Evolutionary conservation across 2,797 vertebrate species (phyloP).

Genomic region (Enteromius treurensis): DNA sequence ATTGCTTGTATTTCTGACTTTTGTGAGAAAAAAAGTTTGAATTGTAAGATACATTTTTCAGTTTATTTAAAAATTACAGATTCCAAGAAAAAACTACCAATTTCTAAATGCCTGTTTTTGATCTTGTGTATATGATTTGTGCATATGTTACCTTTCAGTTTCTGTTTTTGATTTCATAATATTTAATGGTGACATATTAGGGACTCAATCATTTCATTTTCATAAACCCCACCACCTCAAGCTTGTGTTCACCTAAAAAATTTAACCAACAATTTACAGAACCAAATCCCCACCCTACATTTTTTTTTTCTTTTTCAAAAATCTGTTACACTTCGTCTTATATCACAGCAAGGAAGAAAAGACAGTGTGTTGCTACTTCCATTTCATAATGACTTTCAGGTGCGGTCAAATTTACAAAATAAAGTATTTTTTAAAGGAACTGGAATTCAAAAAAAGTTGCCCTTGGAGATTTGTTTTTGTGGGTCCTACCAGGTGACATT

Average conservation of each 20-base stretch:
- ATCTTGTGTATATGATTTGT: neutral
- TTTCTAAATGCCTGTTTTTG: neutral
- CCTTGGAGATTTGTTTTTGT: neutral
- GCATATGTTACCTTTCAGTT: neutral
- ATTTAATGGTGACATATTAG: neutral
- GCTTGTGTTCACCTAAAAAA: neutral
- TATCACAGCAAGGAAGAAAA: neutral
- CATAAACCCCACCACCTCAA: neutral
- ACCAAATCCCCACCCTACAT: neutral
- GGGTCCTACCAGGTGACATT: neutral
- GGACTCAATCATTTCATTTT: neutral
- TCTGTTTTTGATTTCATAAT: neutral
- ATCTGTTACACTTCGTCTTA: neutral
- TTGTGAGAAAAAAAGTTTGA: neutral
- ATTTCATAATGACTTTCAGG: neutral
- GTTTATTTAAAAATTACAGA: neutral
- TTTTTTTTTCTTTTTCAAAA: neutral
- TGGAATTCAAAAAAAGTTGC: neutral
- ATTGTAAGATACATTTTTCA: neutral
- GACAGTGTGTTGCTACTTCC: neutral
- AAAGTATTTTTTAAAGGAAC: neutral
- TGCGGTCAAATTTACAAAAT: neutral
- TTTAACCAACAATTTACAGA: neutral
- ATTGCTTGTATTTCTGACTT: neutral
- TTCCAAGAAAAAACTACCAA: neutral